Conservation (phyloP, 2,888 invertebrate species). For the Dryobotodes eremita region DNA sequence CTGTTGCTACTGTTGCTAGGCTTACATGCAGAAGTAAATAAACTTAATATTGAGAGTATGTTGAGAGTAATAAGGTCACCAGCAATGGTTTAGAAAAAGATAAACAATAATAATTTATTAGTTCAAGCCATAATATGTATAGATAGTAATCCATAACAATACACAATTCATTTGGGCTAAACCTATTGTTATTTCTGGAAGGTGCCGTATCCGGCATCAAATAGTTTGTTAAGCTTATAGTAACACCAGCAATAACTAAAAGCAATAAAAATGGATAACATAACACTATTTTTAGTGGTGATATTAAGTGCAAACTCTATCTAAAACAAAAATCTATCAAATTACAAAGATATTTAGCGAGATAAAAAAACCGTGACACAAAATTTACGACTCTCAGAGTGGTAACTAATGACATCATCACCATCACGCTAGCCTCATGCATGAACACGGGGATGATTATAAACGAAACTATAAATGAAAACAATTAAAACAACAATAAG, state of each 20-base stretch:
- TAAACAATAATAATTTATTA: slow-evolving; percentile 1
- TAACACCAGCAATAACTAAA: slow-evolving; percentile 22
- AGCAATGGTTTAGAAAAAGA: slow-evolving; percentile 5
- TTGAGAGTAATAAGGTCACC: background rate
- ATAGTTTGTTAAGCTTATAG: background rate
- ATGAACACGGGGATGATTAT: slow-evolving; percentile 43
- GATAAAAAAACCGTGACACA: slow-evolving; percentile 24
- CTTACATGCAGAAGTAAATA: background rate
- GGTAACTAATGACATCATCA: slow-evolving; percentile 81
- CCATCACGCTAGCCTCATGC: slow-evolving; percentile 27
- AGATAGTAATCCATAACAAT: background rate
- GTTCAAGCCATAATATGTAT: background rate
- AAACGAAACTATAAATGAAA: slow-evolving; percentile 32
- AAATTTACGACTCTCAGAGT: slow-evolving; percentile 55
- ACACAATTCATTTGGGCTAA: slow-evolving; percentile 12
- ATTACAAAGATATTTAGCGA: slow-evolving; percentile 6
- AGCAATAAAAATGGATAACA: slow-evolving; percentile 34
- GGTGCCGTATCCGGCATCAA: slow-evolving; percentile 16
- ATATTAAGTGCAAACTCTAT: background rate
- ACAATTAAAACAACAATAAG: slow-evolving; percentile 27
- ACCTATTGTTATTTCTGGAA: slow-evolving; percentile 17
- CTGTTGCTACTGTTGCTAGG: background rate
- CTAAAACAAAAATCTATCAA: background rate
- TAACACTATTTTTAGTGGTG: slow-evolving; percentile 18
- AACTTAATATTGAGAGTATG: background rate